Conservation (phyloP, 2,888 invertebrate genomes). For the Embidobia sp. region DNA sequence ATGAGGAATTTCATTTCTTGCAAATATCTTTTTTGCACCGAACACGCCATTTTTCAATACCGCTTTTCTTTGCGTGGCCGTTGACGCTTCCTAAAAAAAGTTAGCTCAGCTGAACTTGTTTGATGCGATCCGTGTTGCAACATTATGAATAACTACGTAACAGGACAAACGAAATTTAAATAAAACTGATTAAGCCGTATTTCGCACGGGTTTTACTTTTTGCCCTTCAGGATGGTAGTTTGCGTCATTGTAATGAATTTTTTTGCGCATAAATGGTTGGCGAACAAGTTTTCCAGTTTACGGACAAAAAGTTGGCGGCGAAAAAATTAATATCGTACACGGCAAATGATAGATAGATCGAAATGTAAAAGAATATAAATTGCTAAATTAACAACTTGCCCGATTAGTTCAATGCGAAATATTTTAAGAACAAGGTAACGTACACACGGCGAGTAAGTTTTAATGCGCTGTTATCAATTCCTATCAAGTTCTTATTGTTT, state of each 20-base stretch:
- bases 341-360: too few species aligned
- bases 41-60: constrained; percentile 23
- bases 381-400: constrained; percentile 15
- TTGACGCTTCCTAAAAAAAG: too few species aligned
- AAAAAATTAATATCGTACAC: too few species aligned
- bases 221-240: neutral
- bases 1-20: constrained; percentile 15
- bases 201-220: constrained; percentile 7
- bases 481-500: constrained; percentile 4
- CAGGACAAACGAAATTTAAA: too few species aligned
- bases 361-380: too few species aligned
- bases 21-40: constrained; percentile 20
- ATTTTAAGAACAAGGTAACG: too few species aligned
- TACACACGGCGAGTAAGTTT: too few species aligned
- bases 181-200: too few species aligned
- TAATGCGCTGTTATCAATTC: constrained; percentile 16
- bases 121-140: too few species aligned
- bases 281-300: neutral
- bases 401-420: constrained; percentile 1
- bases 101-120: too few species aligned
- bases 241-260: neutral
- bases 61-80: too few species aligned
- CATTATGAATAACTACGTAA: too few species aligned
- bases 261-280: neutral
- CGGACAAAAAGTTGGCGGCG: neutral